Conservation (phyloP, 1,140 invertebrate species). For the Spodoptera frugiperda region DNA sequence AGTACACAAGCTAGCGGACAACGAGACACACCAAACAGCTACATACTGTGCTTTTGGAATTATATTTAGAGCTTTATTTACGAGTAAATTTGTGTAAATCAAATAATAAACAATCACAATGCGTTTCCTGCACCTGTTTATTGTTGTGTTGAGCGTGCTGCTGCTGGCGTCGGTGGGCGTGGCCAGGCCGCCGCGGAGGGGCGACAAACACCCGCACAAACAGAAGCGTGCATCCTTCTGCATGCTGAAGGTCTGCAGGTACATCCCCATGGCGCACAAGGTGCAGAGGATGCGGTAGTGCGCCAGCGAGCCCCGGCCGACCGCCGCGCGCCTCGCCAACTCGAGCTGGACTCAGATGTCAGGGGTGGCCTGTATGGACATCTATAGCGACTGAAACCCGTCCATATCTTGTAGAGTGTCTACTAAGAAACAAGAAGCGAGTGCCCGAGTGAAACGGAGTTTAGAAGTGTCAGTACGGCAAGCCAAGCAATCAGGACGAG, state of each 20-base stretch:
- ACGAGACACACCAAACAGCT: slow-evolving; percentile 60
- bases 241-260: slow-evolving; percentile 72
- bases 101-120: slow-evolving; percentile 58
- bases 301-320: not conserved
- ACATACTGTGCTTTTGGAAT: slow-evolving; percentile 21
- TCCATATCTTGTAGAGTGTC: slow-evolving; percentile 11
- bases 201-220: slow-evolving; percentile 59
- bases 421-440: slow-evolving; percentile 8
- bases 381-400: not conserved
- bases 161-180: slow-evolving; percentile 54
- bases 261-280: slow-evolving; percentile 53
- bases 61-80: slow-evolving; percentile 10
- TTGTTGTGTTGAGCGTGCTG: slow-evolving; percentile 55
- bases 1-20: slow-evolving; percentile 67
- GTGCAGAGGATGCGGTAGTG: slow-evolving; percentile 46
- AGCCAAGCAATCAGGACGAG: slow-evolving; percentile 4
- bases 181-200: slow-evolving; percentile 54
- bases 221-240: slow-evolving; percentile 68
- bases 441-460: slow-evolving; percentile 2
- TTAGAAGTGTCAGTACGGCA: not conserved
- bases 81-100: slow-evolving; percentile 26
- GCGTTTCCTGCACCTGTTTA: slow-evolving; percentile 65
- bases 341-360: not conserved
- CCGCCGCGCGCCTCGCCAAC: not conserved
- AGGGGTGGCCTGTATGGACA: not conserved